Base-by-base conservation (phyloP, 35 echinoderm and acorn worm species). In the Strongylocentrotus purpuratus region DNA sequence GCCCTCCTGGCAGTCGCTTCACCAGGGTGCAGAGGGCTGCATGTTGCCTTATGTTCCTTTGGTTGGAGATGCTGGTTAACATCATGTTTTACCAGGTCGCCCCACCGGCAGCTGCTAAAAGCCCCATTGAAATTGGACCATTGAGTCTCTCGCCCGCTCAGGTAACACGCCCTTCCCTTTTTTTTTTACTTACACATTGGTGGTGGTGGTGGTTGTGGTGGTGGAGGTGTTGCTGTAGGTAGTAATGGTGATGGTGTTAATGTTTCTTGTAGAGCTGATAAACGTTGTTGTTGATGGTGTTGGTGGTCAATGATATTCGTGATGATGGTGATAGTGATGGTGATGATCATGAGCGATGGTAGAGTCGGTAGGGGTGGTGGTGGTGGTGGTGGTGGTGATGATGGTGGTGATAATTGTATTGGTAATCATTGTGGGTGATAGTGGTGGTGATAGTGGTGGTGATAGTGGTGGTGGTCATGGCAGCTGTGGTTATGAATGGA, bases 31-130 rank as follows among this genome's bases (percentile, higher is more conserved):
- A 99, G 92, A 90, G 98, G 32, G 92, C 94, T 1, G 97, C 96
- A 28, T 99, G 98, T 60, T 99, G 98, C 59, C 92, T 99, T 94
- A 99, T 99, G 98, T 94, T 96, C 28, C 86, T 99, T 15, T 99
- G 98, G 98, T 58, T 99, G 60, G 98, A 99, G 93, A 99, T 99
- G 98, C 59, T 99, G 60, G 98, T 98, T 13, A 98, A 98, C 94
- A 99, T 99, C 70, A 99, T 99, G 98, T 99, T 91, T 71, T 99
- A 99, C 70, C 92, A 96, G 87, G 61, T 96, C 7, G 86, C 88
- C 7, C 98, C 98, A 0, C 96, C 98, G 2, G 13, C 97, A 1
- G 86, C 90, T 4, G 88, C 98, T 17, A 31, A 70, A 0, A 95
- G 95, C n/a, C 95, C 98, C 33, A 91, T 99, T 41, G 96, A 97